A percentile compares a stretch with the other conserved stretches of the same genome.
Evolutionary conservation across 2,888 invertebrate genomes (phyloP).

Genomic region (Melipona beecheii): DNA sequence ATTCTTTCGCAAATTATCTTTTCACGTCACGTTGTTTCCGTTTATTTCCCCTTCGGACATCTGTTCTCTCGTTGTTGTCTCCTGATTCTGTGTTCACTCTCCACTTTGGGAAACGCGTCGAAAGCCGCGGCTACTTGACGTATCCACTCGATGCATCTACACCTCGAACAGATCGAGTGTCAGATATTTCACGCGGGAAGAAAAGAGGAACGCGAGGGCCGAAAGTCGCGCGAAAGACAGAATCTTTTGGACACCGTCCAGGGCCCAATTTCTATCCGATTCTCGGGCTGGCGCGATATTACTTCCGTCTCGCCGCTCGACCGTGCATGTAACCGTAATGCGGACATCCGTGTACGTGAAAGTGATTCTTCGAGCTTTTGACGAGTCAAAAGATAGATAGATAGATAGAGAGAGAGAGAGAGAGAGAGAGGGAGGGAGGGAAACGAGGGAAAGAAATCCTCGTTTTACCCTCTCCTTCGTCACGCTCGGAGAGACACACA

Average conservation of each 20-base stretch:
- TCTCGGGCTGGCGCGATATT: conserved; percentile 39
- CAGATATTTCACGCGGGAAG: neutral
- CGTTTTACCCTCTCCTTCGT: neutral
- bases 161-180: neutral
- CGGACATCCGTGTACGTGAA: conserved; percentile 48
- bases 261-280: conserved; percentile 42
- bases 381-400: neutral
- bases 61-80: neutral
- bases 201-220: neutral
- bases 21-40: neutral
- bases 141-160: neutral
- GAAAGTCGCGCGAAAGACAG: neutral
- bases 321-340: conserved; percentile 40
- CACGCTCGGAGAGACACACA: conserved; percentile 7
- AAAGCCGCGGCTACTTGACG: neutral
- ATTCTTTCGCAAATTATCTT: neutral
- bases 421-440: too few species aligned
- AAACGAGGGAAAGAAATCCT: neutral
- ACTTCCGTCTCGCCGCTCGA: conserved; percentile 37
- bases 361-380: conserved; percentile 51
- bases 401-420: too few species aligned
- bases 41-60: neutral
- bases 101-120: neutral
- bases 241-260: conserved; percentile 45
- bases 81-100: fast-evolving